A percentile compares a stretch with the other conserved stretches of the same genome.
phyloP scores from a whole-genome alignment of 2,797 vertebrate species.

The Pyrrhura leucotis region DNA sequence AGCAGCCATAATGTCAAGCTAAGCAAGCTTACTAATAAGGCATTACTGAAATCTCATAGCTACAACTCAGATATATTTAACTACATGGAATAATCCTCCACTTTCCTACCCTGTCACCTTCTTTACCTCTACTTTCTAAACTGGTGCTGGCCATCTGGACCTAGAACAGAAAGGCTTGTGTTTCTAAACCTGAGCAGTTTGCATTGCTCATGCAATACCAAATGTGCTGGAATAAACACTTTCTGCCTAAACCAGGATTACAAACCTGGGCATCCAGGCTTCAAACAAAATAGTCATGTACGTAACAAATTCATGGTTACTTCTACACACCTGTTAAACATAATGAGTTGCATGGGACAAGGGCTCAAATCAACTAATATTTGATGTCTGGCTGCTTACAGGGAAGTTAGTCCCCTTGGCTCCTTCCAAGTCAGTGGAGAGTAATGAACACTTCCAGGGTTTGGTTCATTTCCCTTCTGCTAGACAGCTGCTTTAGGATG shows the following conservation, averaged over 20 bases:
- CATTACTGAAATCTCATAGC: not conserved
- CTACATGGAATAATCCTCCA: not conserved
- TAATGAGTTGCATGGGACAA: not conserved
- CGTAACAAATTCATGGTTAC: not conserved
- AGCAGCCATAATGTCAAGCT: not conserved
- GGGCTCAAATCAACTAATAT: not conserved
- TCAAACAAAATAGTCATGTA: not conserved
- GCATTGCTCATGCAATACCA: not conserved
- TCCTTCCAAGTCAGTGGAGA: not conserved
- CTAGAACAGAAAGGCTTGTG: not conserved
- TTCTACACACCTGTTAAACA: not conserved
- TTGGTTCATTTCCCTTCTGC: slow-evolving; percentile 26
- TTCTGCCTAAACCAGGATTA: not conserved
- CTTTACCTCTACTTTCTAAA: not conserved
- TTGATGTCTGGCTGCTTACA: not conserved
- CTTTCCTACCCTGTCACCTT: not conserved
- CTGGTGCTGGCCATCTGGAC: not conserved
- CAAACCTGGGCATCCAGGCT: not conserved
- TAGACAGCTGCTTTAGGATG: slow-evolving; percentile 8
- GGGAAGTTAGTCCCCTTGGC: not conserved
- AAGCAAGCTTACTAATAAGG: not conserved
- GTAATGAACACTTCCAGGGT: not conserved
- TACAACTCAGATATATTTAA: not conserved
- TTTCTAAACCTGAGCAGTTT: accelerated
- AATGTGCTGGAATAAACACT: not conserved